phyloP scores from a whole-genome alignment of 2,888 invertebrate species.

The Archips crataeganus region DNA sequence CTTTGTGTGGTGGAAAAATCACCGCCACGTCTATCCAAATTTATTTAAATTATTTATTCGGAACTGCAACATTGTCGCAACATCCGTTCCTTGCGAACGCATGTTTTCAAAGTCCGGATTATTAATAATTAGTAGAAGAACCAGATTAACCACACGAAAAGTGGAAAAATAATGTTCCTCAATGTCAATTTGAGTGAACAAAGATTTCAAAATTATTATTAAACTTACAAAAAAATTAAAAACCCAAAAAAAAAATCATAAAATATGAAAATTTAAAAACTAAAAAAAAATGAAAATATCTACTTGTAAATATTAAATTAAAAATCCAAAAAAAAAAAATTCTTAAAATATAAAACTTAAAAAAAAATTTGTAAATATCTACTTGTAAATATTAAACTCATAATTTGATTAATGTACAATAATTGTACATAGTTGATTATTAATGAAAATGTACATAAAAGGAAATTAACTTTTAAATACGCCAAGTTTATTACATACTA shows the following conservation, averaged over 20 bases:
- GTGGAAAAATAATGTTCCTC: conserved; percentile 43
- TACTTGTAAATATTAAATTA: no score
- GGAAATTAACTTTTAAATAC: no score
- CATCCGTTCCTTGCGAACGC: conserved; percentile 45
- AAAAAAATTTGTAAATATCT: no score
- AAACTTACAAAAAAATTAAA: not conserved
- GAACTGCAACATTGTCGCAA: conserved; percentile 43
- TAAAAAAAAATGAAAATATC: no score
- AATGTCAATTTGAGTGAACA: conserved; percentile 34
- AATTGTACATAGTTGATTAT: no score
- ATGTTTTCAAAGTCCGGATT: conserved; percentile 44
- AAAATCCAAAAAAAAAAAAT: no score
- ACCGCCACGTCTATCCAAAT: conserved; percentile 44
- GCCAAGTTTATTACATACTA: not conserved
- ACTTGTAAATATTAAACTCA: no score
- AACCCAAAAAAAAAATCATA: not conserved
- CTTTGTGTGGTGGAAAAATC: conserved; percentile 46
- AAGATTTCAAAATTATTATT: not conserved
- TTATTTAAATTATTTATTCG: conserved; percentile 37
- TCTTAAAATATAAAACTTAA: no score
- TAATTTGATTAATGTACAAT: no score
- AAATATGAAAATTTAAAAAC: no score
- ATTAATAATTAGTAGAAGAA: conserved; percentile 42
- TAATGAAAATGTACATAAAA: not conserved
- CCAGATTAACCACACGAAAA: conserved; percentile 38